Conservation (phyloP, 1,140 invertebrate species). For the Amyelois transitella region DNA sequence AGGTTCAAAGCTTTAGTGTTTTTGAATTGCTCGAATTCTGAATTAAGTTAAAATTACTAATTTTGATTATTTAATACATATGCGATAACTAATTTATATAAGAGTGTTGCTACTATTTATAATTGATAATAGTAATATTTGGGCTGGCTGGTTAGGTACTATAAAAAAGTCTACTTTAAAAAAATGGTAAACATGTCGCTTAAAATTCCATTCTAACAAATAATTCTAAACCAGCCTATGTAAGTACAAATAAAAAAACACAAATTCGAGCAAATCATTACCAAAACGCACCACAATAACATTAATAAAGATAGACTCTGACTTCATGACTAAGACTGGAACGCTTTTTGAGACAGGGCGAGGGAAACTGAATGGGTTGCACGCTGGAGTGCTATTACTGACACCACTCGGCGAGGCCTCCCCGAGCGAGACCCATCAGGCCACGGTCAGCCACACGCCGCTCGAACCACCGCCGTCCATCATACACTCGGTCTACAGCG, state of each 20-base stretch:
- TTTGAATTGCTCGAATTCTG: too few species aligned
- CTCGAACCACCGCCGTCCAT: constrained; percentile 58
- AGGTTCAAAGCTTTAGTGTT: too few species aligned
- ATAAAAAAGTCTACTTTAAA: too few species aligned
- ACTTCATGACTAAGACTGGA: constrained; percentile 31
- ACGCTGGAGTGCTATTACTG: constrained; percentile 58
- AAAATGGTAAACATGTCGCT: too few species aligned
- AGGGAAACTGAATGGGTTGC: constrained; percentile 61
- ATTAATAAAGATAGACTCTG: not conserved
- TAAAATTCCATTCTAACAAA: too few species aligned
- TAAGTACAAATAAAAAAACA: not conserved
- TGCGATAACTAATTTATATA: too few species aligned
- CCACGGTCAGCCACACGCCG: constrained; percentile 41
- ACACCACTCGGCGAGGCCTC: constrained; percentile 49
- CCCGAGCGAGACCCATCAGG: constrained; percentile 27
- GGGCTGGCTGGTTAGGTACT: not conserved
- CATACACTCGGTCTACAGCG: constrained; percentile 52
- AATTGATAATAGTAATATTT: too few species aligned
- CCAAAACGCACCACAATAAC: not conserved
- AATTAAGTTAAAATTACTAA: too few species aligned
- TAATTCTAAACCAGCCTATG: too few species aligned
- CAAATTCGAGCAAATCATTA: not conserved
- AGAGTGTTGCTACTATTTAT: too few species aligned
- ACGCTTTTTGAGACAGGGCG: constrained; percentile 66
- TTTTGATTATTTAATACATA: too few species aligned